Conservation (phyloP, 2,888 invertebrate genomes). For the Harmothoe impar region DNA sequence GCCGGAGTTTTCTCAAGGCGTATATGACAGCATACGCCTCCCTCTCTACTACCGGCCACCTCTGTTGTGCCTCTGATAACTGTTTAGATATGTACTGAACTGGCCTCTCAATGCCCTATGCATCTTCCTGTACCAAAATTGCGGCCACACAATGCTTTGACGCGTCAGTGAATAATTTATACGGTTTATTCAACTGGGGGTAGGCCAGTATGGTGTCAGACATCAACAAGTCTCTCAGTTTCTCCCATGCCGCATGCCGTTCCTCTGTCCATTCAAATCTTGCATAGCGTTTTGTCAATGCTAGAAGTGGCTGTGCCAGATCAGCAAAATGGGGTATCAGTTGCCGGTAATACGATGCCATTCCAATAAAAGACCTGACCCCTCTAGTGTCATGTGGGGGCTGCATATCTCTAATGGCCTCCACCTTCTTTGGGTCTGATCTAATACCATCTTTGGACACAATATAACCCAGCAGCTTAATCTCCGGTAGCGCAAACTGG, state of each 20-base stretch:
- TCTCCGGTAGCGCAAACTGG: conserved; percentile 55
- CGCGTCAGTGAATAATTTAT: conserved; percentile 52
- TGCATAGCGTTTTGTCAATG: conserved; percentile 21
- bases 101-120: conserved; percentile 26
- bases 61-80: background rate
- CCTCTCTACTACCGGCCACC: conserved; percentile 59
- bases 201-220: conserved; percentile 21
- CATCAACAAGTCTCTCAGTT: conserved; percentile 18
- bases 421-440: conserved; percentile 66
- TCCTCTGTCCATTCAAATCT: conserved; percentile 19
- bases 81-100: conserved; percentile 32
- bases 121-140: conserved; percentile 45
- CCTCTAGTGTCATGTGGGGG: too few species aligned
- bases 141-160: conserved; percentile 6
- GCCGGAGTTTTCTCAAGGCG: conserved; percentile 9
- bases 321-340: conserved; percentile 61
- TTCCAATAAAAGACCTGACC: conserved; percentile 61
- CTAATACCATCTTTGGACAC: conserved; percentile 65
- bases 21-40: conserved; percentile 55
- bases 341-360: conserved; percentile 62
- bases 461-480: conserved; percentile 67
- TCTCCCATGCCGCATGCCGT: conserved; percentile 15
- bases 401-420: conserved; percentile 57
- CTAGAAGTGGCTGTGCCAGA: conserved; percentile 56
- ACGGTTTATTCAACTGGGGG: conserved; percentile 3